Evolutionary conservation across 2,113 vertebrate species (phyloP), one percentile per base, ranked within the genome.

Genomic region (Hymenochirus boettgeri): DNA sequence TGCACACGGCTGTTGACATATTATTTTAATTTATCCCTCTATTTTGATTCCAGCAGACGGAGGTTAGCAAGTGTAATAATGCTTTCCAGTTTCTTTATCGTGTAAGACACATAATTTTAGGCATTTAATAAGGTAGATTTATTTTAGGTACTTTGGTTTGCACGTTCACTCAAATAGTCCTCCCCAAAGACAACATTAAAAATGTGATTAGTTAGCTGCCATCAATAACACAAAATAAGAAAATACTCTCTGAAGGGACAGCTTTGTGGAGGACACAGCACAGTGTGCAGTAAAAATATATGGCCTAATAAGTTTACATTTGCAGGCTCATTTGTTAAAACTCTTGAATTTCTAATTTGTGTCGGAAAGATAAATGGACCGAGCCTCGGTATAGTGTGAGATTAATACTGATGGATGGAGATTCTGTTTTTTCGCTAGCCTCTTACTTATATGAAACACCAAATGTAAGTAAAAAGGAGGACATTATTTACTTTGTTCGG

Each of bases 281-380:
- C 92, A 83, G 88, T 90, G 82, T 91, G 89, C 85, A 88, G 88
- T 89, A 90, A 89, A 88, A 91, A 91, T 89, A 89, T 89, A 91
- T 90, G 76, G 82, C 84, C 87, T 97, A 97, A 99, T 92, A 87
- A 89, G 86, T 94, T 97, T 95, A 96, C 80, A 88, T 88, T 87
- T 84, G 78, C 85, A 73, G 78, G 85, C 88, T 92, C 93, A 91
- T 95, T 93, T 91, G 89, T 93, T 93, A 92, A 86, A 87, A 88
- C 88, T 90, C 86, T 89, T 88, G 86, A 88, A 87, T 90, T 92
- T 92, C 88, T 93, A 92, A 97, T 98, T 95, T 95, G 86, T 93
- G 96, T 97, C 93, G 83, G 88, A 80, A 92, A 96, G 95, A 99
- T 89, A 89, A 94, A 97, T 97, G 89, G 81, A 87, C 74, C 76